Percentiles rank a stretch among this genome's conserved stretches.
phyloP scores from a whole-genome alignment of 2,888 invertebrate genomes.

The Euproctis similis region DNA sequence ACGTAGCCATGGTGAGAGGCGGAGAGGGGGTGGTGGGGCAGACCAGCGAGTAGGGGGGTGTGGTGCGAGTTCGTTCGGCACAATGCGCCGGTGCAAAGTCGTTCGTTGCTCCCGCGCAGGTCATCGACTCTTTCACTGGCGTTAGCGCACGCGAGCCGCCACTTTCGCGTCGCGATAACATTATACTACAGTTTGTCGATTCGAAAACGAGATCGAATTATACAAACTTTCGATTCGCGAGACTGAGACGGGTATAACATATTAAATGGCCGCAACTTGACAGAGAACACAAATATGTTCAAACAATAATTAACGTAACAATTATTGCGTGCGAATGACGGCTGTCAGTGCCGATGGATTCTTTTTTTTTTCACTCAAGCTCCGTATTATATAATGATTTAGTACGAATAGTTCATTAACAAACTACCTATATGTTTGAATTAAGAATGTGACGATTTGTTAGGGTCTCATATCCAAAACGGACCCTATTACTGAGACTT shows the following conservation, averaged over 20 bases:
- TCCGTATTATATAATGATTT: too few relatives aligned
- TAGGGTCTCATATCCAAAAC: too few relatives aligned
- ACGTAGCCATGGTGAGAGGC: constrained; percentile 4
- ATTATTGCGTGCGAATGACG: constrained; percentile 21
- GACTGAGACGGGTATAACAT: constrained; percentile 17
- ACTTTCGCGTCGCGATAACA: constrained; percentile 66
- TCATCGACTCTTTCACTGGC: constrained; percentile 70
- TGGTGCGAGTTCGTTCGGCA: constrained; percentile 42
- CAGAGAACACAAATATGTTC: too few relatives aligned
- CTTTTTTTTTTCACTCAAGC: too few relatives aligned
- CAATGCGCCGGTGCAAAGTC: constrained; percentile 63
- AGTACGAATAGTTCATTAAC: too few relatives aligned
- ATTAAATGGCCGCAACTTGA: constrained; percentile 24
- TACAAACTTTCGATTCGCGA: constrained; percentile 4
- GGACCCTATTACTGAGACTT: too few relatives aligned
- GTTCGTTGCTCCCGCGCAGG: constrained; percentile 73
- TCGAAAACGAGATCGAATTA: constrained; percentile 30
- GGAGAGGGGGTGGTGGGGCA: constrained; percentile 3
- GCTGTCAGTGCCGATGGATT: too few relatives aligned
- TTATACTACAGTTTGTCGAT: constrained; percentile 38
- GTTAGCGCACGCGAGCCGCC: constrained; percentile 56
- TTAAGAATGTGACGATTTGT: too few relatives aligned
- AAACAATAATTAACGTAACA: constrained; percentile 31
- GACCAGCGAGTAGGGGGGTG: constrained; percentile 8
- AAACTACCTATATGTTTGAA: too few relatives aligned